Conservation (phyloP, 2,113 vertebrate genomes). For the Coreoperca whiteheadi region DNA sequence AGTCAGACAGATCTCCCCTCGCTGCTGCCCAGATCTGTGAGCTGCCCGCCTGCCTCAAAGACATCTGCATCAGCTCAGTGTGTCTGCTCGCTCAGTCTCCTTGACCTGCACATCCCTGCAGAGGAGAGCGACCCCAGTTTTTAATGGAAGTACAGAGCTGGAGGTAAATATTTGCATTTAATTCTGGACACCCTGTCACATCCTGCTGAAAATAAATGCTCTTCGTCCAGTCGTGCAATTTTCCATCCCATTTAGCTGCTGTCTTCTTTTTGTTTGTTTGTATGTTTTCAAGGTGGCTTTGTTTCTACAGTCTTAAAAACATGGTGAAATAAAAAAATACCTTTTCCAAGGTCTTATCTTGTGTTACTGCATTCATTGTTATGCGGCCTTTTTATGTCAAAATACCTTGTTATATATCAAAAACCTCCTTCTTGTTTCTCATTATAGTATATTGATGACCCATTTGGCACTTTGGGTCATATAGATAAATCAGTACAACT, state of each 20-base stretch:
- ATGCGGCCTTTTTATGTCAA: neutral
- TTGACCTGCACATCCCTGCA: conserved; percentile 65
- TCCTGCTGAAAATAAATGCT: conserved; percentile 47
- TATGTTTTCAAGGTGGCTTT: conserved; percentile 30
- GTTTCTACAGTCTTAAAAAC: neutral
- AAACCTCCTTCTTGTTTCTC: too few species aligned
- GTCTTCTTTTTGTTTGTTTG: conserved; percentile 9
- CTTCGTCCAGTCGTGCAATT: conserved; percentile 17
- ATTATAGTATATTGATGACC: neutral
- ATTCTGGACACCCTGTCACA: conserved; percentile 47
- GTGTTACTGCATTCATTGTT: neutral
- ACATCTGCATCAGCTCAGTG: conserved; percentile 30
- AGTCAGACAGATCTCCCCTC: conserved; percentile 65
- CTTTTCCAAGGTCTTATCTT: neutral
- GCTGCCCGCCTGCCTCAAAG: conserved; percentile 28
- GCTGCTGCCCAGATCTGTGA: conserved; percentile 17
- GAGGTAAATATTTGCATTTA: conserved; percentile 75
- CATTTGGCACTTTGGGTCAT: neutral
- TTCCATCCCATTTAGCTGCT: conserved; percentile 19
- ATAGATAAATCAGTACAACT: neutral
- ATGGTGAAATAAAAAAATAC: neutral
- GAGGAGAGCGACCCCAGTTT: conserved; percentile 15
- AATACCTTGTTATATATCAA: neutral
- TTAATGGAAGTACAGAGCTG: conserved; percentile 17
- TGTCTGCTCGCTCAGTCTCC: conserved; percentile 52